Evolutionary conservation across 2,888 invertebrate genomes (phyloP).

Genomic region (Unio delphinus): DNA sequence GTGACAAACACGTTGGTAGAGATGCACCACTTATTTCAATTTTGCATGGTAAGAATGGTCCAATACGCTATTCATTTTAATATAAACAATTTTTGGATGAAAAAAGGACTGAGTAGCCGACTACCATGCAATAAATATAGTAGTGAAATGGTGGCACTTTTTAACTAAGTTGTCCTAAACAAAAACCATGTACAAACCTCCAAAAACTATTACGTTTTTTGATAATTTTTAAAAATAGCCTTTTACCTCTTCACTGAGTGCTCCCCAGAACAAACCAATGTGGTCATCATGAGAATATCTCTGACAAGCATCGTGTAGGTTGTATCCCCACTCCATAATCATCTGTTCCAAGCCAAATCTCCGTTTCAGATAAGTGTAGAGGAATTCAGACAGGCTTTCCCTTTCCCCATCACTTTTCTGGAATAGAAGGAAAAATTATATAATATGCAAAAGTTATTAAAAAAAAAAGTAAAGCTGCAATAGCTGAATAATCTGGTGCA

Average conservation of each 20-base stretch:
- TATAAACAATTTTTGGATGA: too few species aligned
- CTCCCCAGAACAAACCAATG: constrained; percentile 65
- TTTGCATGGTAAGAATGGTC: too few species aligned
- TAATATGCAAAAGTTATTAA: neutral
- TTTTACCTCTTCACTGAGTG: constrained; percentile 63
- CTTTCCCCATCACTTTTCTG: constrained; percentile 61
- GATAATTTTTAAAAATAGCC: neutral
- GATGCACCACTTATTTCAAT: too few species aligned
- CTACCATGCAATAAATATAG: too few species aligned
- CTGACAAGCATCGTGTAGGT: constrained; percentile 67
- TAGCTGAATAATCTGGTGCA: too few species aligned
- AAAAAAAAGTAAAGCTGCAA: neutral
- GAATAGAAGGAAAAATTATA: neutral
- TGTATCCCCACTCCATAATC: constrained; percentile 70
- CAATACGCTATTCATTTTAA: too few species aligned
- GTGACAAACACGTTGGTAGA: too few species aligned
- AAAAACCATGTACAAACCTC: neutral
- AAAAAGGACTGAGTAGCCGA: too few species aligned
- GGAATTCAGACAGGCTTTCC: constrained; percentile 61
- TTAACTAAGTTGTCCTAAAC: neutral
- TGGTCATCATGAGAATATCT: constrained; percentile 64
- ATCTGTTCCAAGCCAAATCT: constrained; percentile 64
- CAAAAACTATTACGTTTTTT: neutral
- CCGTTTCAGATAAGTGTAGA: constrained; percentile 59
- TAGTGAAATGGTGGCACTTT: too few species aligned